Evolutionary conservation across 92 coral and sea anemone species (phyloP), one percentile per base, ranked within the genome.

Genomic region (Porites cylindrica): DNA sequence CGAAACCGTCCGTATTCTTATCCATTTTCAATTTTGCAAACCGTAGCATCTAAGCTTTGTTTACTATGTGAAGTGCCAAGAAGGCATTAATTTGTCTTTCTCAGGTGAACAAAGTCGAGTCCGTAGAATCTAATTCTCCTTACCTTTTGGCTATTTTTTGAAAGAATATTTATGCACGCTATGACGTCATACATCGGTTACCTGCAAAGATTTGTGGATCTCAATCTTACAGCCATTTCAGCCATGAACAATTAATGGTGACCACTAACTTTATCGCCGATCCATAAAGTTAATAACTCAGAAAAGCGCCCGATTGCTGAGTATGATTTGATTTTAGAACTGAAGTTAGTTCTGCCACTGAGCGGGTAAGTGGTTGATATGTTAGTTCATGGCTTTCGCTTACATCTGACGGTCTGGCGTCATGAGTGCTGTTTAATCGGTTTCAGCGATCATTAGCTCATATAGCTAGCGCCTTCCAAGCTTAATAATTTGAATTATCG

Each of bases 201-300:
- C 69, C 69, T 70, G 86, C 86, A 16, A 72, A 10, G 86, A 38
- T 13, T 82, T 70, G 52, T 82, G 86, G 86, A 59, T 70, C 69
- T 58, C 61, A 24, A 20, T 59, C 13, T 32, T 29, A 54, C n/a
- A 64, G 12, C 58, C 16, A 29, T 78, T 78, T 68, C 51, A 77
- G 24, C 26, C 68, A 58, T 58, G 21, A 77, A 3, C 47, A 38
- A 77, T 50, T 60, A 10, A 76, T 54, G 21, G 81, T 77, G 1
- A 21, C 24, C n/a, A 43, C 81, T 21, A 24, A 20, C 59, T 60
- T 32, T 23, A 10, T 17, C 18, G 59, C 23, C 29, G n/a, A 19
- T 16, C 50, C 21, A 43, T 51, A 18, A 18, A 50, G 47, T 11
- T 47, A 68, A 5, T 26, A 4, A 3, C 20, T 7, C 7, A 53